Base-by-base conservation (phyloP, 1,140 invertebrate genomes). In the Calycopis cecrops region DNA sequence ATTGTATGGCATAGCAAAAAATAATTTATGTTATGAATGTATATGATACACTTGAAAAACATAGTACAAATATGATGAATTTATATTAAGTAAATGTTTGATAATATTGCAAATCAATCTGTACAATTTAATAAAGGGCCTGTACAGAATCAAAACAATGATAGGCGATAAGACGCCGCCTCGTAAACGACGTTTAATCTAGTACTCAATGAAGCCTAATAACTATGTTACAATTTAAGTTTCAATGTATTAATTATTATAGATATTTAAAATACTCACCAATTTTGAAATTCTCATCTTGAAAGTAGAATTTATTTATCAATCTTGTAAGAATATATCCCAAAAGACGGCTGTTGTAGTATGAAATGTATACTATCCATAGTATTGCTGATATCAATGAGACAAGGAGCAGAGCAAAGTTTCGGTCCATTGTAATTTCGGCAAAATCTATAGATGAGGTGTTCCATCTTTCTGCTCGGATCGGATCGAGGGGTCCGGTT, bases 281-380 rank as follows among this genome's bases (percentile, higher is more conserved):
- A 84, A 98, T 94, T 91, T 95, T 94, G 68, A 98, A 92, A 86
- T 96, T 95, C 62, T 95, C 95, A 76, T 94, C 91, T 80, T 92
- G 92, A 63, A 95, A 93, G 73, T 96, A 92, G 83, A 98, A 95
- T 73, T 92, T 92, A 88, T 98, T 99, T 17, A 97, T 90, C 48
- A 98, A 89, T 85, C 94, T 93, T 18, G 97, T 98, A 52, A 98
- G 88, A 71, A 99, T 92, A 71, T 95, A 94, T 34, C 97, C 98
- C 57, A 97, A 90, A 4, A 99, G 91, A 63, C 97, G 91, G 18
- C 97, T 98, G 85, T 98, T 98, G 88, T 98, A 99, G 87, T 97
- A 98, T 9, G 95, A 94, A 67, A 98, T 95, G 87, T 98, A 99
- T 62, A 97, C 93, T 34, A 97, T 92, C 97, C 97, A 99, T 21